Percentiles rank a stretch among this genome's conserved stretches.
Evolutionary conservation across 2,888 invertebrate genomes (phyloP).

Genomic region (Trichacis sp.): DNA sequence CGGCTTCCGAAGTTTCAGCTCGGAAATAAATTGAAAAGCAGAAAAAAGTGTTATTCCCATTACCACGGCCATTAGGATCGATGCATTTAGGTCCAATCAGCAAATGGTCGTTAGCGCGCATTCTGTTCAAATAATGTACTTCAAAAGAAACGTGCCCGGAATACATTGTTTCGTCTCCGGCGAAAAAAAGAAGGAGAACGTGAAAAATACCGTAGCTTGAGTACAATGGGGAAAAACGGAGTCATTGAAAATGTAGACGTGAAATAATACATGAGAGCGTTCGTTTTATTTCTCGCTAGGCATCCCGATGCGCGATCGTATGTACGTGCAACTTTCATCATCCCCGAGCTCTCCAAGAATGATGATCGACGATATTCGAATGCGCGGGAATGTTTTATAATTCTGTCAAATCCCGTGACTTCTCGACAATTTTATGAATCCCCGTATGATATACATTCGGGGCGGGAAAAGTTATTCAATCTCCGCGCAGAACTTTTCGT

Average conservation of each 20-base stretch:
- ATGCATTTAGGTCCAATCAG: neutral
- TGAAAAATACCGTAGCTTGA: too few species aligned
- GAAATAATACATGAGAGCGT: too few species aligned
- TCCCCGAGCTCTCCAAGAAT: neutral
- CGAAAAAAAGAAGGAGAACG: too few species aligned
- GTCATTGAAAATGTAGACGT: too few species aligned
- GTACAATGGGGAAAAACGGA: too few species aligned
- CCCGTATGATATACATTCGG: neutral
- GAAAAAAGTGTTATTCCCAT: neutral
- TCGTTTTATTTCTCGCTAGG: too few species aligned
- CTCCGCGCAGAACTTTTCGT: conserved; percentile 3
- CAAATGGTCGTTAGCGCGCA: neutral
- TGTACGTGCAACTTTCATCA: neutral
- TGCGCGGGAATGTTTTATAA: neutral
- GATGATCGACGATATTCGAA: neutral
- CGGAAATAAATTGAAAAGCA: too few species aligned
- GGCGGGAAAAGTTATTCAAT: neutral
- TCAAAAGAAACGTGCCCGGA: neutral
- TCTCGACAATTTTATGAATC: neutral
- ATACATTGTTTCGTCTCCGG: neutral
- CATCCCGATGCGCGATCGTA: too few species aligned
- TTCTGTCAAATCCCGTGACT: neutral
- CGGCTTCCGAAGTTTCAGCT: too few species aligned
- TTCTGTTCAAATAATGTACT: neutral
- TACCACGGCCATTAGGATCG: neutral